phyloP scores from a whole-genome alignment of 2,113 vertebrate genomes.

The Siphamia tubifer region DNA sequence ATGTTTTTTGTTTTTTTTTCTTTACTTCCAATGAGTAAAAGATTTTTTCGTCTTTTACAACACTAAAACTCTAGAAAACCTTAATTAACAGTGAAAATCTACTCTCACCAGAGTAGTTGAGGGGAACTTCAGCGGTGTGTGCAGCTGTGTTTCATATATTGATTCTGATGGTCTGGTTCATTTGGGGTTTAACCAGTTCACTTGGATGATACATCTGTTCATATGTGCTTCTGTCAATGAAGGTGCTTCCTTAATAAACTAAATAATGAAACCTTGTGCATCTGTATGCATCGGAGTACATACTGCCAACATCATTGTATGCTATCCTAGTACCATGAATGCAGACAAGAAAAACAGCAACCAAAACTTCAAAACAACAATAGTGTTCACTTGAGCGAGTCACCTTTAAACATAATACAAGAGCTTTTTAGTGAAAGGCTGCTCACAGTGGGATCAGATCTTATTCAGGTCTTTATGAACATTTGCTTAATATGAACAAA shows the following conservation, averaged over 20 bases:
- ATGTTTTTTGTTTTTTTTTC: slow-evolving; percentile 11
- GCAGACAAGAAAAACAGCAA: background rate
- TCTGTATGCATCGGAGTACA: background rate
- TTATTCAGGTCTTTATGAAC: slow-evolving; percentile 17
- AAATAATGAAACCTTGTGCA: background rate
- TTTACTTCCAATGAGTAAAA: slow-evolving; percentile 62
- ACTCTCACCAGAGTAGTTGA: slow-evolving; percentile 56
- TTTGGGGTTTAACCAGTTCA: slow-evolving; percentile 48
- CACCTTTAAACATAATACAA: background rate
- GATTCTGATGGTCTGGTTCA: slow-evolving; percentile 39
- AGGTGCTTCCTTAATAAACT: slow-evolving; percentile 15
- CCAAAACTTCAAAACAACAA: background rate
- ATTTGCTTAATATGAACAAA: slow-evolving; percentile 10
- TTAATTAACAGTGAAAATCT: slow-evolving; percentile 65
- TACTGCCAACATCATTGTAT: background rate
- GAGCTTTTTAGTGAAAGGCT: background rate
- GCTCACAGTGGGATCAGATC: slow-evolving; percentile 16
- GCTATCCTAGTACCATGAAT: background rate
- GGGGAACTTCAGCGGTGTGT: slow-evolving; percentile 27
- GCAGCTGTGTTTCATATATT: slow-evolving; percentile 41
- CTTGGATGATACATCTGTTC: slow-evolving; percentile 15
- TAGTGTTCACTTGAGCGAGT: background rate
- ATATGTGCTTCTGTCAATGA: slow-evolving; percentile 29
- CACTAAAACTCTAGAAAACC: slow-evolving; percentile 74
- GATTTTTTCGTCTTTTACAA: slow-evolving; percentile 34